Evolutionary conservation across 2,797 vertebrate genomes (phyloP), one percentile per base, ranked within the genome.

Genomic region (Acanthornis magna): DNA sequence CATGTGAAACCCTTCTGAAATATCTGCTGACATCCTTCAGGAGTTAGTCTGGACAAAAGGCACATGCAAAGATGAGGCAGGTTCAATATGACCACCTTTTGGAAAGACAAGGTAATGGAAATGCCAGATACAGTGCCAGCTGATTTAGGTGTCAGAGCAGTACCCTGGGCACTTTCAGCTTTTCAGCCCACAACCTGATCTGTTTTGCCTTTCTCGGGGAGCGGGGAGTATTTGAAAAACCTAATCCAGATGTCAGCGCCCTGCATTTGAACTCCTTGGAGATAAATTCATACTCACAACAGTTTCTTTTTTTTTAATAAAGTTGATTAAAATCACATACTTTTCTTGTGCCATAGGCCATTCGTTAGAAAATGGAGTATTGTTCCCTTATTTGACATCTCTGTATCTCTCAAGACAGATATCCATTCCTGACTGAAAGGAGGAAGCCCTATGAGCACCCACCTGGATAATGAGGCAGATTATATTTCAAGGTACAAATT

Each of bases 401-500:
- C 34, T 16, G 15, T 18, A 8, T 45, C 5, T 67, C 18, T 85
- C 42, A 50, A 74, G 61, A 63, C 32, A 36, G 16, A 65, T 72
- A 90, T 16, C 6, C 27, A 30, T 66, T 92, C 13, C 40, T 70
- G 36, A 68, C 47, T 53, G 55, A 87, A 85, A 79, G n/a, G 7
- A 84, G 9, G 17, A 81, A 90, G 13, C 4, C 34, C 21, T 76
- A 10, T 70, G 32, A 89, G 16, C 16, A 85, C 45, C 26, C 9
- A 55, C 34, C 13, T 91, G 12, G 21, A 73, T 29, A 93, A 51
- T 47, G 43, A 78, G 21, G 38, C 16, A 57, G 29, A 17, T 45
- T 71, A 25, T 36, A 90, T 93, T 92, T 66, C n/a, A 84, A 89
- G 25, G 55, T 87, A 50, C 7, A 50, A 61, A 78, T 53, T 26